Evolutionary conservation across 2,113 vertebrate genomes (phyloP).

Genomic region (Indicator indicator): DNA sequence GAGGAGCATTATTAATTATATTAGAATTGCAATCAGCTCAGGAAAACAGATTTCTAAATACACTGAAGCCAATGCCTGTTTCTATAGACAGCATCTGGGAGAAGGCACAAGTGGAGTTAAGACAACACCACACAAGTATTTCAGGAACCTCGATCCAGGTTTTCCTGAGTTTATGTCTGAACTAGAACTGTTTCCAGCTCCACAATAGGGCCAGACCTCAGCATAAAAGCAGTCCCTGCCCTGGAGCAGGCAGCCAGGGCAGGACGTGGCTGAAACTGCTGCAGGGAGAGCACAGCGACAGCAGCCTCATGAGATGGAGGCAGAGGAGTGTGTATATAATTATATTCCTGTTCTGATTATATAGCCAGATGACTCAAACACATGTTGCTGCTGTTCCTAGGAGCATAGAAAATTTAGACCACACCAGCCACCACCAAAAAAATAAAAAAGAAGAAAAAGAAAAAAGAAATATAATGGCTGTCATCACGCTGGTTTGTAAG

Average conservation of each 20-base stretch:
- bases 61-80: not conserved
- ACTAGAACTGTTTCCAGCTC: not conserved
- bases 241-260: accelerated
- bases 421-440: not conserved
- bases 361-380: constrained; percentile 45
- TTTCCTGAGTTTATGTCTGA: not conserved
- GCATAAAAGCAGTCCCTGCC: not conserved
- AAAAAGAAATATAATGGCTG: not conserved
- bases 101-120: not conserved
- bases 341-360: constrained; percentile 2
- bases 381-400: constrained; percentile 55
- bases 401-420: constrained; percentile 20
- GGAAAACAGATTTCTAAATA: not conserved
- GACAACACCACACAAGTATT: not conserved
- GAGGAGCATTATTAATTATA: not conserved
- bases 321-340: not conserved
- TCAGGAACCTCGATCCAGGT: not conserved
- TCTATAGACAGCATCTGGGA: not conserved
- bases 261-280: accelerated
- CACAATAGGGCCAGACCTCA: not conserved
- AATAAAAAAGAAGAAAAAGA: too few species aligned
- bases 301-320: not conserved
- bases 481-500: not conserved
- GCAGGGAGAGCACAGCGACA: not conserved
- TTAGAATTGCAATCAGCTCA: not conserved